Evolutionary conservation across 2,113 vertebrate genomes (phyloP).

Genomic region (Brachyhypopomus occidentalis): DNA sequence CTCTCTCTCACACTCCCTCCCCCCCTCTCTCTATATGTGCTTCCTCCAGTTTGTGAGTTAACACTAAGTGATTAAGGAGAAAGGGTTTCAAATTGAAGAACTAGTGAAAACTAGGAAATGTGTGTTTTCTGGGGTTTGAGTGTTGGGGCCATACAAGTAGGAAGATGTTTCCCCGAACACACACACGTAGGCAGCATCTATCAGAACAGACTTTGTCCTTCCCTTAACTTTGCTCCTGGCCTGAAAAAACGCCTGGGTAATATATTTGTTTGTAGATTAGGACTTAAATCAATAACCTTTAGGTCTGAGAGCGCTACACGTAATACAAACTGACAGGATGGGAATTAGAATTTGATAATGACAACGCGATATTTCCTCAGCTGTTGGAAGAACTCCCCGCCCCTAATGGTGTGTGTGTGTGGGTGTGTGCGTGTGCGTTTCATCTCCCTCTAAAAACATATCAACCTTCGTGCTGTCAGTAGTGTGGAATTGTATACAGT

Average conservation of each 20-base stretch:
- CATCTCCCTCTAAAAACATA: too few species aligned
- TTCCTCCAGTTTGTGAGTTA: too few species aligned
- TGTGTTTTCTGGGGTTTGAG: background rate
- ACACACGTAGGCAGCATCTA: conserved; percentile 64
- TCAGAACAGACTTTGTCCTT: conserved; percentile 73
- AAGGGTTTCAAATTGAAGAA: too few species aligned
- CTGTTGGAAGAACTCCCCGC: conserved; percentile 35
- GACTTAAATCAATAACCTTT: conserved; percentile 72
- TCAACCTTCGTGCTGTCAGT: too few species aligned
- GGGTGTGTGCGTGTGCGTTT: conserved; percentile 23
- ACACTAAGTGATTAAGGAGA: too few species aligned
- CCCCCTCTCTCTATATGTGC: too few species aligned
- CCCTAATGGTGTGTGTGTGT: conserved; percentile 33
- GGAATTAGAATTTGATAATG: conserved; percentile 70
- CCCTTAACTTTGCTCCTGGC: conserved; percentile 72
- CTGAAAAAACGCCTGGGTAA: conserved; percentile 63
- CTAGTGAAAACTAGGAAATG: background rate
- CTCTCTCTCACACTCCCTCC: too few species aligned
- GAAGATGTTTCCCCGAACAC: conserved; percentile 7
- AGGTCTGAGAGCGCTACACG: conserved; percentile 58
- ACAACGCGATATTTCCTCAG: conserved; percentile 61
- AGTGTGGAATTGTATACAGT: too few species aligned
- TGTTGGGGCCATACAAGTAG: background rate
- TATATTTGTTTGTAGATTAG: conserved; percentile 77
- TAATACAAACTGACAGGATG: conserved; percentile 66